A percentile compares a stretch with the other conserved stretches of the same genome.
Evolutionary conservation across 2,888 invertebrate genomes (phyloP).

Genomic region (Ecdyonurus torrentis): DNA sequence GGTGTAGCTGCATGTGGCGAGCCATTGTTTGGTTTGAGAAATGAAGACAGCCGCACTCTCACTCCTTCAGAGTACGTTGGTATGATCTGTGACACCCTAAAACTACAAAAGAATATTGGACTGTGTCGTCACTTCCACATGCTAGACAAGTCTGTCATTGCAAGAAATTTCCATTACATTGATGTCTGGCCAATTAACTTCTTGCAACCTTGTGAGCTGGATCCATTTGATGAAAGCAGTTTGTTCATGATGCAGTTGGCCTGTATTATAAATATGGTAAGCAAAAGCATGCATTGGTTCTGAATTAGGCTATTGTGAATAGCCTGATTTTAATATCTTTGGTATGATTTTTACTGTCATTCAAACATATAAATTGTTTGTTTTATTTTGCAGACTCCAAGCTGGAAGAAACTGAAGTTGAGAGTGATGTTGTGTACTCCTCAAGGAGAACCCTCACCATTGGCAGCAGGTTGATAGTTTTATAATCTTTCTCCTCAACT

Average conservation of each 20-base stretch:
- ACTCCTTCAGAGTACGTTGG: conserved; percentile 53
- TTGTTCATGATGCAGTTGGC: conserved; percentile 94
- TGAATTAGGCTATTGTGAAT: background rate
- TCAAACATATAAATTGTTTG: too few relatives aligned
- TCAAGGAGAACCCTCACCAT: too few relatives aligned
- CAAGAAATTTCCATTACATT: conserved; percentile 33
- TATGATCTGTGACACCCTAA: conserved; percentile 72
- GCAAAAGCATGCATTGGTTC: too few relatives aligned
- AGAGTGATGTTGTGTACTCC: conserved; percentile 60
- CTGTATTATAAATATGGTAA: conserved; percentile 78
- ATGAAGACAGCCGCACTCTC: background rate
- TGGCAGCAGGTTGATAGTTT: too few relatives aligned
- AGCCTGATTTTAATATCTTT: background rate
- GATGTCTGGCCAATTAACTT: conserved; percentile 98
- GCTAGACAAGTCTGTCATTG: conserved; percentile 60
- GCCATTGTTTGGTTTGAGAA: background rate
- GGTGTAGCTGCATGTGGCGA: conserved; percentile 22
- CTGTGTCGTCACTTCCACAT: conserved; percentile 80
- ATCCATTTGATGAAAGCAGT: conserved; percentile 76
- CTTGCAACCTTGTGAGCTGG: conserved; percentile 55
- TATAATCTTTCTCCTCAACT: too few relatives aligned
- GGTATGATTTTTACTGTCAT: background rate
- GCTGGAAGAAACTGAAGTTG: conserved; percentile 74
- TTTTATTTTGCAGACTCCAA: conserved; percentile 33
- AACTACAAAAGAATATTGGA: conserved; percentile 88